phyloP scores from a whole-genome alignment of 1,140 invertebrate species.

The Lasaia peninsularis region DNA sequence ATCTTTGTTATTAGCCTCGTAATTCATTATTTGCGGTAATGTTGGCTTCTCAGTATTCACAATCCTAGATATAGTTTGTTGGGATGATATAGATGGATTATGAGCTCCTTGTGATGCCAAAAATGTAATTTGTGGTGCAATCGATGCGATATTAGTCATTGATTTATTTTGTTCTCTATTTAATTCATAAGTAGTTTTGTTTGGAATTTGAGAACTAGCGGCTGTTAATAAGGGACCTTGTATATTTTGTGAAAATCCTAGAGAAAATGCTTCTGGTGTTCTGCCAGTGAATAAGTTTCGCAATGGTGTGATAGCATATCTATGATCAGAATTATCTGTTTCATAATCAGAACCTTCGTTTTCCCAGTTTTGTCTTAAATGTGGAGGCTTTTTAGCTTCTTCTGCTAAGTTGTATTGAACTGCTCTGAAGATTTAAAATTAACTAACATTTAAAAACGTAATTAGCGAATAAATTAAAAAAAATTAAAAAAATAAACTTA shows the following conservation, averaged over 20 bases:
- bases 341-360: slow-evolving; percentile 41
- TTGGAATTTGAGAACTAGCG: slow-evolving; percentile 40
- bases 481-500: slow-evolving; percentile 20
- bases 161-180: slow-evolving; percentile 40
- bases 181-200: slow-evolving; percentile 45
- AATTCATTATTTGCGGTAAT: slow-evolving; percentile 63
- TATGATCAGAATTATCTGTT: slow-evolving; percentile 36
- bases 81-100: slow-evolving; percentile 40
- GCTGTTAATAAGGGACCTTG: slow-evolving; percentile 50
- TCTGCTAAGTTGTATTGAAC: slow-evolving; percentile 71
- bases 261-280: slow-evolving; percentile 67
- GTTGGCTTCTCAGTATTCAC: slow-evolving; percentile 44
- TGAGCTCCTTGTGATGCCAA: slow-evolving; percentile 66
- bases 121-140: slow-evolving; percentile 69
- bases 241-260: slow-evolving; percentile 46
- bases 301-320: slow-evolving; percentile 32
- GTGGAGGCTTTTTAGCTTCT: slow-evolving; percentile 61
- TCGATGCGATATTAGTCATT: slow-evolving; percentile 46
- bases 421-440: slow-evolving; percentile 43
- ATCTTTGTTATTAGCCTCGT: slow-evolving; percentile 49
- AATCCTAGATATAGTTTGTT: slow-evolving; percentile 41
- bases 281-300: slow-evolving; percentile 62
- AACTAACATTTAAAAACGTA: background rate
- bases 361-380: slow-evolving; percentile 49
- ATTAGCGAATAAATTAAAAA: background rate